Percentiles rank a stretch among this genome's conserved stretches.
Conservation (phyloP, 2,888 invertebrate genomes). For the Drosophila niveifrons region DNA sequence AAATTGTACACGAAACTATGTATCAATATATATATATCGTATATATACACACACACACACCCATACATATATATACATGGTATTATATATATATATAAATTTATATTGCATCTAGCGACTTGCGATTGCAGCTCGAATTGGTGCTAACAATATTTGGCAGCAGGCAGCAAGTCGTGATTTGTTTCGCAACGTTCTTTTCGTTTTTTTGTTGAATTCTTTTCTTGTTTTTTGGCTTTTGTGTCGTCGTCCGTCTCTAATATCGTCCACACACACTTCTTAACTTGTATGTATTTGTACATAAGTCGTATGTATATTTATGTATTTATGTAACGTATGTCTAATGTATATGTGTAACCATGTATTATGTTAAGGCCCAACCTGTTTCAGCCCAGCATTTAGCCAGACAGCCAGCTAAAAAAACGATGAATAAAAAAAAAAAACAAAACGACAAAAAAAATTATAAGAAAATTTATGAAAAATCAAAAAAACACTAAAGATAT, state of each 20-base stretch:
- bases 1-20: constrained; percentile 38
- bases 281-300: constrained; percentile 16
- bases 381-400: constrained; percentile 10
- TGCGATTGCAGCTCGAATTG: constrained; percentile 14
- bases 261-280: constrained; percentile 6
- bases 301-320: constrained; percentile 24
- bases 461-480: not conserved
- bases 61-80: constrained; percentile 6
- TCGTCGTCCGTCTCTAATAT: constrained; percentile 11
- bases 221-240: not conserved
- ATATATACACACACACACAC: not conserved
- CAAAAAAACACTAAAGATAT: not conserved
- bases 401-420: not conserved
- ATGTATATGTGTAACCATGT: constrained; percentile 11
- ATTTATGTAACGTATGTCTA: constrained; percentile 15
- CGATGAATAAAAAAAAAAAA: not conserved
- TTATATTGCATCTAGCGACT: constrained; percentile 15
- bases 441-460: not conserved
- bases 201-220: not conserved
- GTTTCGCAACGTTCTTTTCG: not conserved
- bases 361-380: constrained; percentile 15
- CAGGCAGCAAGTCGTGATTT: not conserved
- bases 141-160: not conserved
- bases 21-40: constrained; percentile 9
- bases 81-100: constrained; percentile 24